These are phyloP conservation scores for Spodoptera exigua DNA, from an alignment of 2,888 invertebrate genomes.

Conservation along the genomic window DNA sequence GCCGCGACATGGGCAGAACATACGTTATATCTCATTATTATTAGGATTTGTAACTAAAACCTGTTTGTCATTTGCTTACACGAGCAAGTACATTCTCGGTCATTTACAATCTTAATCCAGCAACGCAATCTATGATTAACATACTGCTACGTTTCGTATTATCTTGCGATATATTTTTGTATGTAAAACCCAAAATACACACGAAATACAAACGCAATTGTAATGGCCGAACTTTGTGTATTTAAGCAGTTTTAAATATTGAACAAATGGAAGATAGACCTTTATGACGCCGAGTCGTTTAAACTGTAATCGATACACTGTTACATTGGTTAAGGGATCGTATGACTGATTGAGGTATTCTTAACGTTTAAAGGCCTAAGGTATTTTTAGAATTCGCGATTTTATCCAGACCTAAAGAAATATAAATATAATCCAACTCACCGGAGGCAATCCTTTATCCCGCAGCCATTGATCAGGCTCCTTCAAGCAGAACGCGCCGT, in stretches of 20 bases:
- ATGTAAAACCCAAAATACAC: neutral
- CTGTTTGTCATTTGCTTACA: neutral
- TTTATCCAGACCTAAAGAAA: neutral
- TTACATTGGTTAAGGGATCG: no score
- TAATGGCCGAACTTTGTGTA: no score
- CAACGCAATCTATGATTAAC: conserved; percentile 18
- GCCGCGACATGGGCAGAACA: no score
- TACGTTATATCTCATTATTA: no score
- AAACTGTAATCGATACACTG: no score
- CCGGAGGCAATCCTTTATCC: conserved; percentile 75
- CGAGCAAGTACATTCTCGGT: neutral
- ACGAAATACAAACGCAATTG: neutral
- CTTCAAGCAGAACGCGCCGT: conserved; percentile 92
- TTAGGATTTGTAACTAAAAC: neutral
- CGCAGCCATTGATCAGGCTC: conserved; percentile 88
- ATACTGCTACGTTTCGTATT: conserved; percentile 13
- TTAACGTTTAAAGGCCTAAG: no score
- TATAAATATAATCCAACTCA: conserved; percentile 64
- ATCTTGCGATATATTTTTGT: conserved; percentile 8
- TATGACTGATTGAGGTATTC: no score
- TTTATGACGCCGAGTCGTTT: no score
- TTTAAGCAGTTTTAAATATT: no score
- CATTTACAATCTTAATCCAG: conserved; percentile 34
- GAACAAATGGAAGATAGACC: no score
- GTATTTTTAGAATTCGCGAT: no score